phyloP scores from a whole-genome alignment of 2,888 invertebrate genomes.

The Hirtodrosophila cameraria region DNA sequence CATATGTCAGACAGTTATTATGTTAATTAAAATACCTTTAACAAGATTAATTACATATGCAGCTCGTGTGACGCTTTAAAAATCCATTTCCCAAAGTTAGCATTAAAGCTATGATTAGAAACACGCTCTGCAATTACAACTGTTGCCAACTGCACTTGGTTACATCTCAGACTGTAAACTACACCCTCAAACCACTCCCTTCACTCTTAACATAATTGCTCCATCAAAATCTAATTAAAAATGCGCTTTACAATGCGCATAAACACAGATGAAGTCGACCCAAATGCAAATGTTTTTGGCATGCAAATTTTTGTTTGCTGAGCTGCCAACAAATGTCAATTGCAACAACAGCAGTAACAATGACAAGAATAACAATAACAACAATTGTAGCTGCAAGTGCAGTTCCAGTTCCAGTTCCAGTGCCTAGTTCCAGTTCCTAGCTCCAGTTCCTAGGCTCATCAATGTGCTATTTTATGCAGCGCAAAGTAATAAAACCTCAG shows the following conservation, averaged over 20 bases:
- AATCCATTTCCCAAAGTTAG: conserved; percentile 43
- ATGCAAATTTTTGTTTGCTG: conserved; percentile 46
- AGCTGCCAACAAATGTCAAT: conserved; percentile 50
- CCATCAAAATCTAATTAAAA: conserved; percentile 66
- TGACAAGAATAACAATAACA: neutral
- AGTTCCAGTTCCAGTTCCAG: conserved; percentile 14
- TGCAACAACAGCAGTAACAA: conserved; percentile 25
- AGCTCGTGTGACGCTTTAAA: conserved; percentile 48
- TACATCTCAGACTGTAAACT: conserved; percentile 5
- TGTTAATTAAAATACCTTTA: conserved; percentile 24
- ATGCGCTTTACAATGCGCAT: conserved; percentile 69
- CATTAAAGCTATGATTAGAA: conserved; percentile 12
- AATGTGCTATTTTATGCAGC: conserved; percentile 50
- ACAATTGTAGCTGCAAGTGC: conserved; percentile 7
- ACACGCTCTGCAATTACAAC: conserved; percentile 19
- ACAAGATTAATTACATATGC: conserved; percentile 18
- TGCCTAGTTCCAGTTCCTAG: conserved; percentile 16
- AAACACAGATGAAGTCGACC: conserved; percentile 44
- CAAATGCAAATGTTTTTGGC: conserved; percentile 57
- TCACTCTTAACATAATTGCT: neutral
- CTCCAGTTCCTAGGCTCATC: conserved; percentile 43
- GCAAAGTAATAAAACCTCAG: conserved; percentile 53
- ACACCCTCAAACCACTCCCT: neutral
- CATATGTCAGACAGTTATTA: conserved; percentile 12
- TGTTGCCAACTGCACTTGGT: conserved; percentile 9